Conservation (phyloP, 53 echinoderm and acorn worm genomes). For the Luidia sarsii region DNA sequence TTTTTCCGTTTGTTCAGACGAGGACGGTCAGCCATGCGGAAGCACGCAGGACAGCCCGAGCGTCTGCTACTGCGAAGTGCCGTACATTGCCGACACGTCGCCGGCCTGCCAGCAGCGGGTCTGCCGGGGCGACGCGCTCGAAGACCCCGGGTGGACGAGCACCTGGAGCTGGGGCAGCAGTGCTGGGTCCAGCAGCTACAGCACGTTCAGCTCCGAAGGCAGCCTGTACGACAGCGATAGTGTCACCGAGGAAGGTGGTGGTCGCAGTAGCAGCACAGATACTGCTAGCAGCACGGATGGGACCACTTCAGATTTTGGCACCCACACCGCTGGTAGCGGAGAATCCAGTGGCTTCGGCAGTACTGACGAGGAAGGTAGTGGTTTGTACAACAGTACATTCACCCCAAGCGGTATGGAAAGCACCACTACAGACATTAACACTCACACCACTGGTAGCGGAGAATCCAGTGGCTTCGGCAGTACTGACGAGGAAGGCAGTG, state of each 20-base stretch:
- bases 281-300: background rate
- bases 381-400: no score
- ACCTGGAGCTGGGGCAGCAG: background rate
- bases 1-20: background rate
- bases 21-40: background rate
- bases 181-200: background rate
- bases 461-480: no score
- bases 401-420: no score
- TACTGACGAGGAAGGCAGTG: no score
- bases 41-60: background rate
- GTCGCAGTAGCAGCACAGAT: background rate
- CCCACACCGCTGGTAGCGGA: background rate
- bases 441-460: no score
- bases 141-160: no score
- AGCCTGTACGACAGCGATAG: no score
- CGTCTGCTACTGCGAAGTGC: background rate
- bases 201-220: background rate
- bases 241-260: no score
- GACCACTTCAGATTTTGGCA: background rate
- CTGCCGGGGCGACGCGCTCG: background rate
- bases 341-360: no score
- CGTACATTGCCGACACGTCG: background rate
- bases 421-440: background rate
- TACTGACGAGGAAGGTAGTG: no score
- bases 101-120: background rate